A percentile compares a stretch with the other conserved stretches of the same genome.
phyloP scores from a whole-genome alignment of 2,888 invertebrate species.

The Agrotis puta region DNA sequence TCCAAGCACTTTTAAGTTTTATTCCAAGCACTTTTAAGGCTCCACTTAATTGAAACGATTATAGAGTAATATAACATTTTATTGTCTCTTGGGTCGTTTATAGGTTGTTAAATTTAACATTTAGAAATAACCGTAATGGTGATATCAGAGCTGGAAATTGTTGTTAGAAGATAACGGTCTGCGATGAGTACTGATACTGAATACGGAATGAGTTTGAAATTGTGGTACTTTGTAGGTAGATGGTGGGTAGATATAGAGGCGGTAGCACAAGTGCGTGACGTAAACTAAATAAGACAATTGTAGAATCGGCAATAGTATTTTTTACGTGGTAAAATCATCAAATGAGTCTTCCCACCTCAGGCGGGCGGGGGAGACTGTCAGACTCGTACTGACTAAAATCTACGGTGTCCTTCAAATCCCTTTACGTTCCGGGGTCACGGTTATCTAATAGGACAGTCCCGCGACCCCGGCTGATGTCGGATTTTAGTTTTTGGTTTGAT shows the following conservation, averaged over 20 bases:
- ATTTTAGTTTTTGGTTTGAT: too few species aligned
- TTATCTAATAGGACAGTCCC: too few species aligned
- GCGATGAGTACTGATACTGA: constrained; percentile 16
- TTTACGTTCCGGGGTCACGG: too few species aligned
- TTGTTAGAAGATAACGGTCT: constrained; percentile 26
- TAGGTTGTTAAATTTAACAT: constrained; percentile 61
- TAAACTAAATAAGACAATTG: too few species aligned
- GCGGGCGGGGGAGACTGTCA: too few species aligned
- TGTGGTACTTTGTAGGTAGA: background rate
- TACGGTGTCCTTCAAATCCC: too few species aligned
- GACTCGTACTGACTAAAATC: too few species aligned
- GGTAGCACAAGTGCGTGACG: too few species aligned
- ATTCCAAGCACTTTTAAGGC: constrained; percentile 37
- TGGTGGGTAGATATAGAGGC: background rate
- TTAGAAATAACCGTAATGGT: constrained; percentile 59
- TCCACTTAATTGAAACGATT: constrained; percentile 70
- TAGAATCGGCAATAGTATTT: too few species aligned
- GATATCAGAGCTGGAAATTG: constrained; percentile 46
- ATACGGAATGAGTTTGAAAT: constrained; percentile 37
- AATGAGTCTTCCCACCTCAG: too few species aligned
- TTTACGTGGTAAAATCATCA: too few species aligned
- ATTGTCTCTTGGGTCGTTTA: constrained; percentile 51
- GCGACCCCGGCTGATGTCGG: too few species aligned
- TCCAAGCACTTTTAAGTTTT: constrained; percentile 24
- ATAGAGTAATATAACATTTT: constrained; percentile 55